Conservation (phyloP, 1,140 invertebrate genomes). For the Sycophila sp. region DNA sequence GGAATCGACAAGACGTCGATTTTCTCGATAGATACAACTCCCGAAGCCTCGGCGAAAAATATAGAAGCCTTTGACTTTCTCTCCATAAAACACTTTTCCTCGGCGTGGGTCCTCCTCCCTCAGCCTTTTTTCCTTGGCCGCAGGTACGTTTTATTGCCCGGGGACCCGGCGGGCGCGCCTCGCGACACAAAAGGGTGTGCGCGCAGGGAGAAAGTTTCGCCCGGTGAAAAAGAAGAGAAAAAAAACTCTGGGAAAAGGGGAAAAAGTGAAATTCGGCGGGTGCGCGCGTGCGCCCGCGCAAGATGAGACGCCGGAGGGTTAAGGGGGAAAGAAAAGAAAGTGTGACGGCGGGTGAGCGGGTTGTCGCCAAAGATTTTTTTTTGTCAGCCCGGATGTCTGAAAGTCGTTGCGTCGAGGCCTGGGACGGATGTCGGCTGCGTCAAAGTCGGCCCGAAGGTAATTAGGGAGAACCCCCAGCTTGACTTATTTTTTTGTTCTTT, state of each 20-base stretch:
- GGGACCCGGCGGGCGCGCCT: slow-evolving; percentile 17
- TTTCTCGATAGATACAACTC: slow-evolving; percentile 40
- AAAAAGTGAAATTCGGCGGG: slow-evolving; percentile 26
- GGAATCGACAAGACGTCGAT: slow-evolving; percentile 19
- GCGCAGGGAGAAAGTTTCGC: slow-evolving; percentile 53
- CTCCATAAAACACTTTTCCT: slow-evolving; percentile 40
- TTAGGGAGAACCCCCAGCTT: too few relatives aligned
- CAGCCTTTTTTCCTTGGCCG: slow-evolving; percentile 41
- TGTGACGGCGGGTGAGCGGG: slow-evolving; percentile 37
- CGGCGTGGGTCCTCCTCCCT: slow-evolving; percentile 28
- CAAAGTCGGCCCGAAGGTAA: neutral
- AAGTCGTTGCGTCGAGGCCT: slow-evolving; percentile 1
- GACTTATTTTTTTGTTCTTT: too few relatives aligned
- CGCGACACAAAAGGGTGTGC: slow-evolving; percentile 52
- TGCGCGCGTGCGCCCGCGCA: neutral
- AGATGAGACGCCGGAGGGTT: neutral
- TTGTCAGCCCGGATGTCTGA: slow-evolving; percentile 5
- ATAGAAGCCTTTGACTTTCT: slow-evolving; percentile 59
- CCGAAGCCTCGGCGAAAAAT: neutral
- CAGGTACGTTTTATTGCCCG: slow-evolving; percentile 54
- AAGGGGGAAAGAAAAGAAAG: slow-evolving; percentile 43
- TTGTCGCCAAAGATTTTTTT: slow-evolving; percentile 29
- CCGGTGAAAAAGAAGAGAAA: slow-evolving; percentile 17
- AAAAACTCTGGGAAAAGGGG: slow-evolving; percentile 7
- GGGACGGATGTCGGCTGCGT: neutral